Evolutionary conservation across 2,888 invertebrate species (phyloP).

Genomic region (Amiota mariae): DNA sequence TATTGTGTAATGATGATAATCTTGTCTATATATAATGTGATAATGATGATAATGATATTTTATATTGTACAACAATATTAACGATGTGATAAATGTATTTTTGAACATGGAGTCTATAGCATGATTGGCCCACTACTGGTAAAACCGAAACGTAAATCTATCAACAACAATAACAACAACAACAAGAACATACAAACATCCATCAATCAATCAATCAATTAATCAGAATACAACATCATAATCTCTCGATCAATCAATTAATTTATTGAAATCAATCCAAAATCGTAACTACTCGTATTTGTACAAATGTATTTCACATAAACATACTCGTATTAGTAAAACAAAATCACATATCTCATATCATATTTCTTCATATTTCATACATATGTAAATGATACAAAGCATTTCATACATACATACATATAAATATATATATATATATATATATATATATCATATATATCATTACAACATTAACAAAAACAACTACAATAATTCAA

Average conservation of each 20-base stretch:
- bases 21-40: conserved; percentile 37
- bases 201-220: neutral
- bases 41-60: conserved; percentile 39
- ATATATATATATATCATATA: no score
- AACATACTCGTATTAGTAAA: neutral
- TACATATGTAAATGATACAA: neutral
- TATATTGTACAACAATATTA: conserved; percentile 45
- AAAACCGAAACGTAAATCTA: conserved; percentile 49
- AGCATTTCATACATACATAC: conserved; percentile 14
- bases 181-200: conserved; percentile 29
- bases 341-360: neutral
- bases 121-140: conserved; percentile 74
- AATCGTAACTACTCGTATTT: conserved; percentile 37
- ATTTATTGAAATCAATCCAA: conserved; percentile 11
- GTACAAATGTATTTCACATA: conserved; percentile 28
- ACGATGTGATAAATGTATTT: conserved; percentile 61
- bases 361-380: no score
- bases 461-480: conserved; percentile 29
- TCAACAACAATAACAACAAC: conserved; percentile 37
- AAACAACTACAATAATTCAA: conserved; percentile 40
- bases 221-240: neutral
- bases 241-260: neutral
- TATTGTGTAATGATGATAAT: conserved; percentile 30
- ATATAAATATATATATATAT: no score
- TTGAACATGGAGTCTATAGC: conserved; percentile 67